phyloP scores from a whole-genome alignment of 2,113 vertebrate genomes.

The Oceanites oceanicus region DNA sequence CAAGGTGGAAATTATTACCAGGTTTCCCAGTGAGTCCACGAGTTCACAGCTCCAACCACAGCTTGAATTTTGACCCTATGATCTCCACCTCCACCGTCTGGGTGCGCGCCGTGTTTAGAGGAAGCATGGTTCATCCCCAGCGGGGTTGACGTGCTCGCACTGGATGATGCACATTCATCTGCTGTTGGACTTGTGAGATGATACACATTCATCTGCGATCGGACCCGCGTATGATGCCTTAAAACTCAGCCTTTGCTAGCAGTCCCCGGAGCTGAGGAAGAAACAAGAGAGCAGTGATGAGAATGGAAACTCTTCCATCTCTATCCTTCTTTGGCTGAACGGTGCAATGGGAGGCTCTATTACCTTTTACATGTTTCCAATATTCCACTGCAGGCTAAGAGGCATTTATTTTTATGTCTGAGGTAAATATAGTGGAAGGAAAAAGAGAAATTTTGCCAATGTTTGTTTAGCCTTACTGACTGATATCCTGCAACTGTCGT shows the following conservation, averaged over 20 bases:
- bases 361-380: background rate
- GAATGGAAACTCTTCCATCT: background rate
- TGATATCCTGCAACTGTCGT: conserved; percentile 2
- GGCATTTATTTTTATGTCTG: background rate
- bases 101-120: rapidly evolving
- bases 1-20: background rate
- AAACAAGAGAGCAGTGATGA: background rate
- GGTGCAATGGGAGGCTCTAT: background rate
- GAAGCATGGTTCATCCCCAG: background rate
- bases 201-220: too few relatives aligned
- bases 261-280: background rate
- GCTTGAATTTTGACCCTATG: background rate
- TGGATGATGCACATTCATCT: background rate
- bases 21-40: background rate
- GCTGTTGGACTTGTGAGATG: background rate
- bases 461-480: conserved; percentile 41
- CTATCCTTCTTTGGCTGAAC: background rate
- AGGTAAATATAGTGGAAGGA: background rate
- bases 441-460: conserved; percentile 5
- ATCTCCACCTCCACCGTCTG: background rate
- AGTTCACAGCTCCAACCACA: background rate
- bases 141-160: rapidly evolving
- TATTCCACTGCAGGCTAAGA: background rate
- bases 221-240: background rate
- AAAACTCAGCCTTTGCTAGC: background rate